These are phyloP conservation scores for Albula glossodonta DNA, from an alignment of 2,113 vertebrate species.

Conservation along the genomic window DNA sequence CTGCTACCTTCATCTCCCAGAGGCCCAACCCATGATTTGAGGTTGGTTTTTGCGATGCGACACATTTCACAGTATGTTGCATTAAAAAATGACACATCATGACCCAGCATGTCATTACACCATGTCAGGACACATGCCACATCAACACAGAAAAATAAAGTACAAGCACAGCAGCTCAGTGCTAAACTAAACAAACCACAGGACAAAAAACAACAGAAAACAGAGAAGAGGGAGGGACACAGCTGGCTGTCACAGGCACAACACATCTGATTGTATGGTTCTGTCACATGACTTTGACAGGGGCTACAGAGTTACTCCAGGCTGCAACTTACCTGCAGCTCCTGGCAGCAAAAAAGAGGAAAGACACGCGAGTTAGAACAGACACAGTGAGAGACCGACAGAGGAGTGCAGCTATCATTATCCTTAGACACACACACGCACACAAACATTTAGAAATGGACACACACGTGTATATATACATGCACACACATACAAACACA, in stretches of 20 bases:
- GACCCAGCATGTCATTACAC: too few species aligned
- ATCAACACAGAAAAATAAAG: background rate
- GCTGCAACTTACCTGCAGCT: slow-evolving; percentile 97
- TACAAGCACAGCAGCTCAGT: background rate
- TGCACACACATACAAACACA: slow-evolving; percentile 4
- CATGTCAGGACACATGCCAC: background rate
- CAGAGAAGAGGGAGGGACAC: background rate
- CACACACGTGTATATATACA: background rate
- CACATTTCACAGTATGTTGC: too few species aligned
- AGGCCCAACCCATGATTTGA: too few species aligned
- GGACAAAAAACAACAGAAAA: slow-evolving; percentile 25
- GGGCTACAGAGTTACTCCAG: slow-evolving; percentile 64
- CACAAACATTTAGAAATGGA: slow-evolving; percentile 54
- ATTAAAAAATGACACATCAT: too few species aligned
- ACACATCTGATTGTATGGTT: slow-evolving; percentile 38
- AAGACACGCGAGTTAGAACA: slow-evolving; percentile 66
- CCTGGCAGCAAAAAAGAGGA: slow-evolving; percentile 94
- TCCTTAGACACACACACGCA: background rate
- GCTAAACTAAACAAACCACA: slow-evolving; percentile 18
- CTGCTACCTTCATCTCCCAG: too few species aligned
- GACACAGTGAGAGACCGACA: slow-evolving; percentile 28
- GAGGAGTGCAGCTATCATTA: background rate
- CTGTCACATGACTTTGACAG: slow-evolving; percentile 52
- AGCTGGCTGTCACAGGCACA: slow-evolving; percentile 49
- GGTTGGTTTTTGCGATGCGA: too few species aligned